These are phyloP conservation scores for Hyles euphorbiae DNA, from an alignment of 1,140 invertebrate genomes.

Conservation along the genomic window DNA sequence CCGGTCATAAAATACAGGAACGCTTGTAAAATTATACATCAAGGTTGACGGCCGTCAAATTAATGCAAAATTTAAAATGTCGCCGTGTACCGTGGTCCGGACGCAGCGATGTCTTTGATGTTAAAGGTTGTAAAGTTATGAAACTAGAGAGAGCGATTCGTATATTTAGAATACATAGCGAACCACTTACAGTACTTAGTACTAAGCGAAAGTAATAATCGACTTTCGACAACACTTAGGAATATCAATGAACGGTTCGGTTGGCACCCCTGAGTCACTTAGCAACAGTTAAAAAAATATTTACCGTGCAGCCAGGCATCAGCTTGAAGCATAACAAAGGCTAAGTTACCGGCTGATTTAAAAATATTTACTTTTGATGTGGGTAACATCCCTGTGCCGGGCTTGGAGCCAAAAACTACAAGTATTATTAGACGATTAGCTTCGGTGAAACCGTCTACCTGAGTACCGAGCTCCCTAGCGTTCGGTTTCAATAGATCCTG, in stretches of 20 bases:
- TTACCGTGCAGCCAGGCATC: no score
- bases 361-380: no score
- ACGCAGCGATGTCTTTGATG: no score
- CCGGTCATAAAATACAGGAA: neutral
- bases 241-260: neutral
- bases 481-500: constrained; percentile 11
- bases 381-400: constrained; percentile 32
- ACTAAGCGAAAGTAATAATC: constrained; percentile 14
- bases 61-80: constrained; percentile 4
- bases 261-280: no score
- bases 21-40: constrained; percentile 2
- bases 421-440: constrained; percentile 64
- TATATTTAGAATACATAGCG: constrained; percentile 2
- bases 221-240: constrained; percentile 14
- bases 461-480: constrained; percentile 18
- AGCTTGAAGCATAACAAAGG: no score
- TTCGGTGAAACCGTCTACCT: constrained; percentile 49
- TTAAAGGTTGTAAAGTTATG: no score
- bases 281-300: no score
- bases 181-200: constrained; percentile 4
- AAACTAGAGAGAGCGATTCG: no score
- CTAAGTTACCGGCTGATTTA: no score
- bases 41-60: constrained; percentile 2
- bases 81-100: neutral
- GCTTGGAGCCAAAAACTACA: constrained; percentile 50